Evolutionary conservation across 2,888 invertebrate genomes (phyloP).

Genomic region (Microchrysa polita): DNA sequence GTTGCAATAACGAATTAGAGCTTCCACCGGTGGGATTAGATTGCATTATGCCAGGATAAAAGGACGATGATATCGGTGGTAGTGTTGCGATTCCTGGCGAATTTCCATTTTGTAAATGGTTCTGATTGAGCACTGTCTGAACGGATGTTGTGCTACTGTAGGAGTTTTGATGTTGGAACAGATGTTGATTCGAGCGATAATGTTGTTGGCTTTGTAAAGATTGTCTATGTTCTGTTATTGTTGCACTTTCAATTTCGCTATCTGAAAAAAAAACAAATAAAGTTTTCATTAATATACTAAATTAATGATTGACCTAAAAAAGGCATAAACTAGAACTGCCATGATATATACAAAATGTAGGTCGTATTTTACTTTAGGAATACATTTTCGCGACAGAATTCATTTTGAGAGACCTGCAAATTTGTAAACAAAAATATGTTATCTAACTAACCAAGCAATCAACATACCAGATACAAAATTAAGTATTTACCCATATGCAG

Average conservation of each 20-base stretch:
- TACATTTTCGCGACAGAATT: no score
- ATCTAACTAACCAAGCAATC: no score
- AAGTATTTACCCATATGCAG: no score
- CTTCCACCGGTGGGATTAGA: conserved; percentile 56
- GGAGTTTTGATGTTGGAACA: conserved; percentile 63
- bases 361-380: no score
- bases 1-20: conserved; percentile 60
- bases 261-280: conserved; percentile 54
- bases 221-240: conserved; percentile 49
- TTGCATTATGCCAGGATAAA: conserved; percentile 29
- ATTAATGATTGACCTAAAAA: no score
- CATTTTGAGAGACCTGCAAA: no score
- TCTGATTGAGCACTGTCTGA: conserved; percentile 62
- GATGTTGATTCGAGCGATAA: conserved; percentile 54
- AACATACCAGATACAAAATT: no score
- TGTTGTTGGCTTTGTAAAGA: conserved; percentile 17
- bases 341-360: no score
- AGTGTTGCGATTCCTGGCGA: conserved; percentile 37
- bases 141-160: conserved; percentile 61
- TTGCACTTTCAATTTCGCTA: conserved; percentile 59
- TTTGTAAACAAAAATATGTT: no score
- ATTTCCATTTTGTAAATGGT: conserved; percentile 51
- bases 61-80: conserved; percentile 18
- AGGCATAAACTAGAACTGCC: no score
- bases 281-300: no score